Evolutionary conservation across 2,797 vertebrate species (phyloP).

Genomic region (Lacerta bilineata): DNA sequence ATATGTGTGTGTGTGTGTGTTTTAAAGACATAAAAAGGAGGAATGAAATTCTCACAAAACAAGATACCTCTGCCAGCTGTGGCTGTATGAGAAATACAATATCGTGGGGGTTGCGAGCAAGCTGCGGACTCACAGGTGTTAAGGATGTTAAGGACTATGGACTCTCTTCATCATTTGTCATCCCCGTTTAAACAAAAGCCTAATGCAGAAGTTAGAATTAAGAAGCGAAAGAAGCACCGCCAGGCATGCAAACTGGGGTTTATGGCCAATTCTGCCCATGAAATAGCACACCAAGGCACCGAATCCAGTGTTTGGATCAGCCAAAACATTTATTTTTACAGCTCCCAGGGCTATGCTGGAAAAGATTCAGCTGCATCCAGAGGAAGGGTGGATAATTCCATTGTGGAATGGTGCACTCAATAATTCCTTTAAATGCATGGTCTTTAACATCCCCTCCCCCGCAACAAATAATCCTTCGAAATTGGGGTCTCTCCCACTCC

Average conservation of each 20-base stretch:
- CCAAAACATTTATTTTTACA: background rate
- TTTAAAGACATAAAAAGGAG: background rate
- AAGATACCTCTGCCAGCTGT: background rate
- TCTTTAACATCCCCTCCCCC: background rate
- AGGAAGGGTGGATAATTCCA: background rate
- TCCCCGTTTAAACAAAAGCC: background rate
- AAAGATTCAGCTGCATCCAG: background rate
- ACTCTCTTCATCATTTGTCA: fast-evolving
- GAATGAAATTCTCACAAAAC: slow-evolving; percentile 1
- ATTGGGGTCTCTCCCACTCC: background rate
- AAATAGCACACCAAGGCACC: background rate
- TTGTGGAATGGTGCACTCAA: background rate
- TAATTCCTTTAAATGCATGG: background rate
- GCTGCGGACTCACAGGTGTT: background rate
- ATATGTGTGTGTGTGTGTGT: background rate
- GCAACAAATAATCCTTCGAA: background rate
- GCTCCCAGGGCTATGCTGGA: background rate
- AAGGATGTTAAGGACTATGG: background rate
- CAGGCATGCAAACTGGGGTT: background rate
- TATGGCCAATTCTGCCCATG: background rate
- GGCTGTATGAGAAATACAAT: background rate
- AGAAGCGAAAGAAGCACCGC: background rate
- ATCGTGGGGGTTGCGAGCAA: background rate
- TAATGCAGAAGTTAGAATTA: background rate
- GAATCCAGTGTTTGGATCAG: background rate